Conservation (phyloP, 2,797 vertebrate genomes). For the Onychomys torridus region DNA sequence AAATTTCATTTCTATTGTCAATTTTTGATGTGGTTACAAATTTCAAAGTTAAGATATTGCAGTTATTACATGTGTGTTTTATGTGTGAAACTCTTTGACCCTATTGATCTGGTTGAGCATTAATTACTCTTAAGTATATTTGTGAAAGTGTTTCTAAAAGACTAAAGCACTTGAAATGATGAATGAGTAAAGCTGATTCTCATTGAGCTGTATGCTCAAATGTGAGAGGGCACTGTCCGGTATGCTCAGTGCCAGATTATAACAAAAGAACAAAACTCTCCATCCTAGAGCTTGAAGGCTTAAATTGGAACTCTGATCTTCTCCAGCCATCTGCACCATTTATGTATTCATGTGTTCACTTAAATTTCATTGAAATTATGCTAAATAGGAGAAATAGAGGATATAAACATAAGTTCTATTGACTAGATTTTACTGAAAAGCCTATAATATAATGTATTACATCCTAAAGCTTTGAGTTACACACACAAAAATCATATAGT, state of each 20-base stretch:
- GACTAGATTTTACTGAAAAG: background rate
- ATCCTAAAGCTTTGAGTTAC: background rate
- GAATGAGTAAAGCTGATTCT: background rate
- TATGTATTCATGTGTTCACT: background rate
- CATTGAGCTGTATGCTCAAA: background rate
- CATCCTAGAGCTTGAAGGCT: background rate
- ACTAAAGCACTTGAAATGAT: too few relatives aligned
- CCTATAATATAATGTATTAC: background rate
- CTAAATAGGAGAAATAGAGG: background rate
- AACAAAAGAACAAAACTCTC: background rate
- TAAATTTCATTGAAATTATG: background rate
- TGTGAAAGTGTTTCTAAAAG: background rate
- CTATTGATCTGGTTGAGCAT: background rate
- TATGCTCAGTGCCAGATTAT: background rate
- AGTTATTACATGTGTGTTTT: background rate
- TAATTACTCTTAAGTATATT: background rate
- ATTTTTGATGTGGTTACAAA: background rate
- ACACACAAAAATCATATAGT: background rate
- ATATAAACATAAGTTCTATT: background rate
- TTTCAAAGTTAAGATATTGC: background rate
- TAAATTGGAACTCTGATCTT: background rate
- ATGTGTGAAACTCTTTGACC: background rate
- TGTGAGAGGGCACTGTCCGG: background rate
- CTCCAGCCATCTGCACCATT: background rate
- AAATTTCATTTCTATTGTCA: background rate